Percentiles rank a stretch among this genome's conserved stretches.
Conservation (phyloP, 1,140 invertebrate species). For the Zaprionus lachaisei region DNA sequence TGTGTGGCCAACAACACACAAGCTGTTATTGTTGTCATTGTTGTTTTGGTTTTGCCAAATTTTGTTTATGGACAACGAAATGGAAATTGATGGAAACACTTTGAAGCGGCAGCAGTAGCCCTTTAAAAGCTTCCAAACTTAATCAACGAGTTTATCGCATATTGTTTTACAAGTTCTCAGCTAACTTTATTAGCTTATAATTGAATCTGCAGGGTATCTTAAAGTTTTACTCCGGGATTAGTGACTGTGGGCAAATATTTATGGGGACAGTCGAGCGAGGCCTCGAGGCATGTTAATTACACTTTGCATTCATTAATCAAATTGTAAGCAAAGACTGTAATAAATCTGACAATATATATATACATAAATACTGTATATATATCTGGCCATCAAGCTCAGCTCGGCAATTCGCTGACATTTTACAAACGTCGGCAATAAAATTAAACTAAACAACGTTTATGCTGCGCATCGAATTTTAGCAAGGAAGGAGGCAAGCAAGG, state of each 20-base stretch:
- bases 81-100: constrained; percentile 59
- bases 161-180: neutral
- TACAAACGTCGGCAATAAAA: constrained; percentile 70
- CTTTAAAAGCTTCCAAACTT: neutral
- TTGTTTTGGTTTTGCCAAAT: constrained; percentile 29
- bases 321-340: constrained; percentile 49
- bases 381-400: constrained; percentile 14
- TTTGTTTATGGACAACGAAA: constrained; percentile 61
- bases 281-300: constrained; percentile 16
- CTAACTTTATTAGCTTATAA: neutral
- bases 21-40: neutral
- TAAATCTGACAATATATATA: constrained; percentile 1
- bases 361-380: neutral
- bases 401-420: constrained; percentile 49
- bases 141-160: constrained; percentile 1
- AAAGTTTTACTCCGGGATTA: constrained; percentile 36
- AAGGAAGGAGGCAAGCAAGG: neutral
- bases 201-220: neutral
- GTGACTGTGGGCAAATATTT: constrained; percentile 55
- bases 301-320: constrained; percentile 45
- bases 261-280: constrained; percentile 21
- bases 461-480: constrained; percentile 55
- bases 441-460: constrained; percentile 68
- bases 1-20: constrained; percentile 1
- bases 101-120: neutral